phyloP scores from a whole-genome alignment of 1,140 invertebrate species.

The Brachionus plicatilis region DNA sequence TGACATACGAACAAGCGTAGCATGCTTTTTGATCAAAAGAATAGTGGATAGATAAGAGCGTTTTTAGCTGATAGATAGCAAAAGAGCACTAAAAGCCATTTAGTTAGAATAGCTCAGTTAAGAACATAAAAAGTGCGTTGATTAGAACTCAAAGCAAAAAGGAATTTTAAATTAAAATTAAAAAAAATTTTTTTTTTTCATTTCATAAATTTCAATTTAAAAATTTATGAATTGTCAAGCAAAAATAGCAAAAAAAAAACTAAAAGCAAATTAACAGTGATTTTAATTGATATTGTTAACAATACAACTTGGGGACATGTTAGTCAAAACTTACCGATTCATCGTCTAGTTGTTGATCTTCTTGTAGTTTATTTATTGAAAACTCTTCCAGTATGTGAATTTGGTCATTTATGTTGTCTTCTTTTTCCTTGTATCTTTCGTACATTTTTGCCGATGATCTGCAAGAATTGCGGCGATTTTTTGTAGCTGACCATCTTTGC shows the following conservation, averaged over 20 bases:
- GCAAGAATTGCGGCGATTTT: neutral
- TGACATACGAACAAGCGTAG: neutral
- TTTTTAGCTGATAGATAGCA: neutral
- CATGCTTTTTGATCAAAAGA: neutral
- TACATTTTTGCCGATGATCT: constrained; percentile 7
- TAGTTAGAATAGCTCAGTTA: neutral
- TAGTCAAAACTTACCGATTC: constrained; percentile 7
- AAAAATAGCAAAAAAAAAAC: neutral
- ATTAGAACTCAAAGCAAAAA: constrained; percentile 10
- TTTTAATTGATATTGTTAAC: neutral
- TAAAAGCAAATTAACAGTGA: neutral
- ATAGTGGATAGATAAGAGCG: neutral
- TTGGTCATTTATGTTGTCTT: constrained; percentile 3
- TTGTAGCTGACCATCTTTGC: constrained; percentile 37
- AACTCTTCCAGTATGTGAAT: constrained; percentile 38
- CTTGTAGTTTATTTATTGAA: neutral
- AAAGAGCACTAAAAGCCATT: neutral
- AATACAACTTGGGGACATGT: constrained; percentile 1
- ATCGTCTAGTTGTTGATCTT: constrained; percentile 9
- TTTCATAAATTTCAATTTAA: neutral
- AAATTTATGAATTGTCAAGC: neutral
- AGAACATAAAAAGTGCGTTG: neutral
- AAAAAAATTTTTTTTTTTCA: neutral
- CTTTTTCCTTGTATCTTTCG: constrained; percentile 10
- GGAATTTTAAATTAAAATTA: neutral